A percentile compares a stretch with the other conserved stretches of the same genome.
Conservation (phyloP, 2,797 vertebrate species). For the Sciurus vulgaris region DNA sequence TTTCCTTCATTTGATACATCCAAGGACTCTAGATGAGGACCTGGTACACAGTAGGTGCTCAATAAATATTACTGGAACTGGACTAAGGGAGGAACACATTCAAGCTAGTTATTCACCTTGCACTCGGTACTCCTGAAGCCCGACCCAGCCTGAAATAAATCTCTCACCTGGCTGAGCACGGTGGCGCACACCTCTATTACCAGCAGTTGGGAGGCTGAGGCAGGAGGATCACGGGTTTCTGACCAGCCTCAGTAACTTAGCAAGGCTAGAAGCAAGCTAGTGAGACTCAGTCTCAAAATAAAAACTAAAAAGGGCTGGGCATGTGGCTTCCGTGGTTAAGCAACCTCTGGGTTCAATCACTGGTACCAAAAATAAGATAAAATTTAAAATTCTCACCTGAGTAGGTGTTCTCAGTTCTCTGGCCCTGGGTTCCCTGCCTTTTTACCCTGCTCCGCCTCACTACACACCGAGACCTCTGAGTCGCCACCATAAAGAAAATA, state of each 20-base stretch:
- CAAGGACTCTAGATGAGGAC: neutral
- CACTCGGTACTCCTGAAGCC: neutral
- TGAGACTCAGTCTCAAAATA: too few relatives aligned
- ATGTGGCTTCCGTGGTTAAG: too few relatives aligned
- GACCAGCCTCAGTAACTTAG: too few relatives aligned
- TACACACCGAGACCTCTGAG: neutral
- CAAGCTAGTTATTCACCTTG: neutral
- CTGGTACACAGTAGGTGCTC: neutral
- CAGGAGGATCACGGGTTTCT: too few relatives aligned
- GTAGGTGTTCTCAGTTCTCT: too few relatives aligned
- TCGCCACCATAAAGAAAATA: neutral
- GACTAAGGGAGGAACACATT: neutral
- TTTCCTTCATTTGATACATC: neutral
- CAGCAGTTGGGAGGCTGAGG: too few relatives aligned
- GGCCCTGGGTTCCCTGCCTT: neutral
- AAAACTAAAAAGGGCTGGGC: too few relatives aligned
- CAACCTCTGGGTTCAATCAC: too few relatives aligned
- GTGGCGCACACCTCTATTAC: too few relatives aligned
- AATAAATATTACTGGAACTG: neutral
- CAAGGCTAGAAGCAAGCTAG: too few relatives aligned
- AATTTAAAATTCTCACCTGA: neutral
- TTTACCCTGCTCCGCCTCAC: conserved; percentile 7
- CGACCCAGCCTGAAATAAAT: neutral
- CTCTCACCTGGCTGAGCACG: neutral
- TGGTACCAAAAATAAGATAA: too few relatives aligned